A percentile compares a stretch with the other conserved stretches of the same genome.
Evolutionary conservation across 2,113 vertebrate genomes (phyloP).

Genomic region (Gymnocephalus cernua): DNA sequence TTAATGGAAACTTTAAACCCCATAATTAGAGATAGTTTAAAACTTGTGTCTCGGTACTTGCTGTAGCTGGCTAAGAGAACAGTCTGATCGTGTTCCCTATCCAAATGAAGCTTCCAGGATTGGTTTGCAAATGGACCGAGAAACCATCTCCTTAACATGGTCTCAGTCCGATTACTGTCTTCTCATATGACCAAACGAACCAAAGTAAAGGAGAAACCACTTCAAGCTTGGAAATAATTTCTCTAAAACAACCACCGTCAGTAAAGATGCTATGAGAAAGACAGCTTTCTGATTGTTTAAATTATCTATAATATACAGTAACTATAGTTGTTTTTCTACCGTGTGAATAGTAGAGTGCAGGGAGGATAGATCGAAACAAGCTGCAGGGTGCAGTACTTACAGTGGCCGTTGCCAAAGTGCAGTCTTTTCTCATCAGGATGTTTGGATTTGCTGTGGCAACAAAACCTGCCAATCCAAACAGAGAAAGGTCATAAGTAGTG

Average conservation of each 20-base stretch:
- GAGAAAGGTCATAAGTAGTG: constrained; percentile 67
- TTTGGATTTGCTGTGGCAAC: constrained; percentile 96
- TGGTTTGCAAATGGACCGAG: constrained; percentile 52
- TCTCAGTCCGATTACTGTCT: constrained; percentile 45
- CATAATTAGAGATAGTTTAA: constrained; percentile 23
- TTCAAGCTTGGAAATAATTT: constrained; percentile 15
- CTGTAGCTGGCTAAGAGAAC: constrained; percentile 1
- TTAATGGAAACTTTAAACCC: constrained; percentile 16
- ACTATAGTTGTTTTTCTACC: constrained; percentile 3
- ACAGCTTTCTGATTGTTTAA: not conserved
- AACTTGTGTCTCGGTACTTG: not conserved
- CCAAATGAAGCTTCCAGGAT: constrained; percentile 31
- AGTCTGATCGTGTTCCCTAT: constrained; percentile 28
- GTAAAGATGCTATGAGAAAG: constrained; percentile 13
- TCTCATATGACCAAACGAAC: constrained; percentile 52
- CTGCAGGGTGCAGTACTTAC: constrained; percentile 88
- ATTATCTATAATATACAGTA: not conserved
- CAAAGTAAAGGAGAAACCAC: constrained; percentile 38
- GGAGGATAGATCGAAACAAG: constrained; percentile 6
- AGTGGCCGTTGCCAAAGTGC: constrained; percentile 95
- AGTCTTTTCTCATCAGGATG: constrained; percentile 96
- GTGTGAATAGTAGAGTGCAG: not conserved
- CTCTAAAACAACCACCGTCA: constrained; percentile 1
- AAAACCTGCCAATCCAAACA: constrained; percentile 89
- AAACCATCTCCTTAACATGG: constrained; percentile 51